Evolutionary conservation across 2,797 vertebrate genomes (phyloP).

Genomic region (Sebastes itinus): DNA sequence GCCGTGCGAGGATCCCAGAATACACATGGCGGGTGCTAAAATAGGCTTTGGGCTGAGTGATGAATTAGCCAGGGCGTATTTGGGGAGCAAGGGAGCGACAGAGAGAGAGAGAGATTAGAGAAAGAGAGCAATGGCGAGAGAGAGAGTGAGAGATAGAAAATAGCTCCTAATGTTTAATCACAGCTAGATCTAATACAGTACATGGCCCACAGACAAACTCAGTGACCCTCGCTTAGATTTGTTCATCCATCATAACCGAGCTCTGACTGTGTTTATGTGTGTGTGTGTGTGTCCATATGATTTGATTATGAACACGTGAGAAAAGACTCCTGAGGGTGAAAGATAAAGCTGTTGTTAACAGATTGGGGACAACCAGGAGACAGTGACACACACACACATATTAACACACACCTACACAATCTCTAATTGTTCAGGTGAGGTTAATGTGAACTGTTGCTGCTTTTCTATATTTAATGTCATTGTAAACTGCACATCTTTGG

Average conservation of each 20-base stretch:
- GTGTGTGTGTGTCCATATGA: conserved; percentile 20
- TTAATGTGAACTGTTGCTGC: not conserved
- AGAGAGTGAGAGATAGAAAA: conserved; percentile 32
- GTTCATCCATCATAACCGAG: conserved; percentile 49
- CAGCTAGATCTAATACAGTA: conserved; percentile 47
- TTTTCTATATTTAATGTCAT: not conserved
- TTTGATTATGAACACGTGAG: conserved; percentile 33
- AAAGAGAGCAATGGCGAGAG: not conserved
- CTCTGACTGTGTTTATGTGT: conserved; percentile 13
- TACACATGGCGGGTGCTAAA: conserved; percentile 63
- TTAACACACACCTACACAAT: not conserved
- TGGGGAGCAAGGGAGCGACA: conserved; percentile 39
- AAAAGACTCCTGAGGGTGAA: not conserved
- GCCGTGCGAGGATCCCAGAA: conserved; percentile 61
- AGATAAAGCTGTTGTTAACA: conserved; percentile 20
- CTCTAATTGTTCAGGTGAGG: not conserved
- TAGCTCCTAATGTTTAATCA: conserved; percentile 69
- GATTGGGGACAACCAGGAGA: conserved; percentile 6
- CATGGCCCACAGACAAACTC: conserved; percentile 51
- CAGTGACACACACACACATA: not conserved
- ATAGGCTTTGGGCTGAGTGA: conserved; percentile 57
- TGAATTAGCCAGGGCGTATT: conserved; percentile 63
- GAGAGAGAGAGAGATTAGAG: not conserved
- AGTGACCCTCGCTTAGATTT: conserved; percentile 37
- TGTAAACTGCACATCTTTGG: not conserved